A percentile compares a stretch with the other conserved stretches of the same genome.
Conservation (phyloP, 2,888 invertebrate species). For the Hypselothyrea guttata region DNA sequence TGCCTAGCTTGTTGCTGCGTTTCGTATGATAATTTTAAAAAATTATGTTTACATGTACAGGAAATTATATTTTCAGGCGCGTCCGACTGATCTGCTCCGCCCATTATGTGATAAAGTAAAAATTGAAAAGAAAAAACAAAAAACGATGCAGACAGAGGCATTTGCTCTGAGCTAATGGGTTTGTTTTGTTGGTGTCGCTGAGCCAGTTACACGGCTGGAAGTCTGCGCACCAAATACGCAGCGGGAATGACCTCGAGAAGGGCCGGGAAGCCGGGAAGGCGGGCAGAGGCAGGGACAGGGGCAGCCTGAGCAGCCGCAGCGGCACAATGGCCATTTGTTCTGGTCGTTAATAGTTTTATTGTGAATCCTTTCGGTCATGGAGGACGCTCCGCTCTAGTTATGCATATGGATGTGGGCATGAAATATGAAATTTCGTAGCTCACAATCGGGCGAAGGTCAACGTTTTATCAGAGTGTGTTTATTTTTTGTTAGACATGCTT, state of each 20-base stretch:
- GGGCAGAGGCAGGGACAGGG: background rate
- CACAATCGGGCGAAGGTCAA: conserved; percentile 66
- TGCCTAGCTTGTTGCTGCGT: too few relatives aligned
- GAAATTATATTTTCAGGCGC: too few relatives aligned
- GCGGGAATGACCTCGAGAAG: conserved; percentile 72
- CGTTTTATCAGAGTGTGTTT: conserved; percentile 50
- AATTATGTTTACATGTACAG: too few relatives aligned
- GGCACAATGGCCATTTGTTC: conserved; percentile 68
- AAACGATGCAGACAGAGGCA: conserved; percentile 18
- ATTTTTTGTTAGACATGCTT: background rate
- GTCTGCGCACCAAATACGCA: conserved; percentile 73
- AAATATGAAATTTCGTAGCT: conserved; percentile 68
- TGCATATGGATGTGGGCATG: conserved; percentile 60
- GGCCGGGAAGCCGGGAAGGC: conserved; percentile 16
- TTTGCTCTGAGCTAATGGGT: conserved; percentile 32
- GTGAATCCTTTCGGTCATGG: conserved; percentile 55
- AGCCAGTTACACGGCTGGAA: conserved; percentile 55
- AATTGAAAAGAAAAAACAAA: too few relatives aligned
- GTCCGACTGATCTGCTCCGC: too few relatives aligned
- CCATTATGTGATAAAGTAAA: too few relatives aligned
- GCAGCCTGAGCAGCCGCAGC: conserved; percentile 37
- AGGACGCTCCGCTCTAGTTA: conserved; percentile 53
- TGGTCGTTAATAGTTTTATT: conserved; percentile 80
- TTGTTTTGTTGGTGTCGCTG: conserved; percentile 9
- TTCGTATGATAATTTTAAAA: too few relatives aligned